phyloP scores from a whole-genome alignment of 2,113 vertebrate species.

The Oreochromis niloticus region DNA sequence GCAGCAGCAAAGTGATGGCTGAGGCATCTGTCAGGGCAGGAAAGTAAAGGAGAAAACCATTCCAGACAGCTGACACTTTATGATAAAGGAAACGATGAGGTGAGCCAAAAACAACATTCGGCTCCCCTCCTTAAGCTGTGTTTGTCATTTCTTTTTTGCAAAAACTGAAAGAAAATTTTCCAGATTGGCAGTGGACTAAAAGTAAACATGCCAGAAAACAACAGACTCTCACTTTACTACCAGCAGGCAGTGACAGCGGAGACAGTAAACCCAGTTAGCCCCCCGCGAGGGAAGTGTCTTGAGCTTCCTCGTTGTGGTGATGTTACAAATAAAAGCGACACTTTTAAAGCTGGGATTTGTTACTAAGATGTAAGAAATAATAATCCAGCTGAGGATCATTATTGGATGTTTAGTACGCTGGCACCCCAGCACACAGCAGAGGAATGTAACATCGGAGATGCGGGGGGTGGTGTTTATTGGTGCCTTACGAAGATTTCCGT shows the following conservation, averaged over 20 bases:
- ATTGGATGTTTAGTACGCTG: neutral
- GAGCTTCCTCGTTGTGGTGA: neutral
- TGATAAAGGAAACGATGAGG: constrained; percentile 32
- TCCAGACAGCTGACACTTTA: constrained; percentile 44
- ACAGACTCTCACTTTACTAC: neutral
- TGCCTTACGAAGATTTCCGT: constrained; percentile 2
- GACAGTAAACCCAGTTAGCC: neutral
- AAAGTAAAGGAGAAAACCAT: constrained; percentile 52
- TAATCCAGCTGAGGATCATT: neutral
- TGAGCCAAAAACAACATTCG: constrained; percentile 46
- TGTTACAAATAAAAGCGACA: neutral
- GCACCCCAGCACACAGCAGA: constrained; percentile 1
- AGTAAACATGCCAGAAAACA: neutral
- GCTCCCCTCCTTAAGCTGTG: constrained; percentile 23
- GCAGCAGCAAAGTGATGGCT: neutral
- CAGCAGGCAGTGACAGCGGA: neutral
- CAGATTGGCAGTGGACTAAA: neutral
- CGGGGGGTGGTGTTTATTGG: neutral
- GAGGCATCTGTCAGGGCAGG: constrained; percentile 35
- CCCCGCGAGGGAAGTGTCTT: neutral
- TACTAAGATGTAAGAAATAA: neutral
- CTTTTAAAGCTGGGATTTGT: neutral
- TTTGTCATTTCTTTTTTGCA: constrained; percentile 23
- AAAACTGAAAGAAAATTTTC: neutral
- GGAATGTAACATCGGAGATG: neutral